Percentiles rank a stretch among this genome's conserved stretches.
These are phyloP conservation scores for Drosophila pseudoananassae DNA, from an alignment of 1,140 invertebrate species.

Conservation along the genomic window DNA sequence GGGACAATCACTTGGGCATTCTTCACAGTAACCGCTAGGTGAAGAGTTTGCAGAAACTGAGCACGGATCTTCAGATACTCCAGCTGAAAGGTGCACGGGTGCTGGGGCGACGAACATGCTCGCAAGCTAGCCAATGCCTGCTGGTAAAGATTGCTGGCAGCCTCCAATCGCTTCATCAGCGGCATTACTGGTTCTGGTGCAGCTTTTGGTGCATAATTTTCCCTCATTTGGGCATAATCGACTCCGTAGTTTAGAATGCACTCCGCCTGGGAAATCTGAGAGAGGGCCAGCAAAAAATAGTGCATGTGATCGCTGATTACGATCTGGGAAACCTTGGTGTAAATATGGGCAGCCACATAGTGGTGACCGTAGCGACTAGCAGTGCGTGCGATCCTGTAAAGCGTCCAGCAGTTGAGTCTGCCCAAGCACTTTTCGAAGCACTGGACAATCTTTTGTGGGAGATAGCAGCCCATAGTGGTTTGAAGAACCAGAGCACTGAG, in stretches of 20 bases:
- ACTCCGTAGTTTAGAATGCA: constrained; percentile 84
- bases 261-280: constrained; percentile 89
- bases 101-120: constrained; percentile 85
- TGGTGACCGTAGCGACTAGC: constrained; percentile 93
- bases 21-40: constrained; percentile 91
- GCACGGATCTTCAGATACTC: constrained; percentile 91
- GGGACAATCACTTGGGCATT: constrained; percentile 94
- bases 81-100: constrained; percentile 88
- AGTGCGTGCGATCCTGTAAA: constrained; percentile 93
- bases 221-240: constrained; percentile 63
- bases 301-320: constrained; percentile 95
- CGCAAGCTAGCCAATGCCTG: constrained; percentile 90
- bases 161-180: constrained; percentile 87
- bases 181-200: constrained; percentile 55
- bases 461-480: constrained; percentile 87
- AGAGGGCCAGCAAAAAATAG: constrained; percentile 94
- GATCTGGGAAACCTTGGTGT: constrained; percentile 88
- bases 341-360: constrained; percentile 88
- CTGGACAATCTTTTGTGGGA: constrained; percentile 86
- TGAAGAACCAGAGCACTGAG: constrained; percentile 88
- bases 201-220: constrained; percentile 60
- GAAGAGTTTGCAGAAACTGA: constrained; percentile 91
- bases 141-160: constrained; percentile 87
- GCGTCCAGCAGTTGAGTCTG: constrained; percentile 90
- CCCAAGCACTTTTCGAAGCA: constrained; percentile 86